These are phyloP conservation scores for Eurytoma adleriae DNA, from an alignment of 2,888 invertebrate genomes.

Conservation along the genomic window DNA sequence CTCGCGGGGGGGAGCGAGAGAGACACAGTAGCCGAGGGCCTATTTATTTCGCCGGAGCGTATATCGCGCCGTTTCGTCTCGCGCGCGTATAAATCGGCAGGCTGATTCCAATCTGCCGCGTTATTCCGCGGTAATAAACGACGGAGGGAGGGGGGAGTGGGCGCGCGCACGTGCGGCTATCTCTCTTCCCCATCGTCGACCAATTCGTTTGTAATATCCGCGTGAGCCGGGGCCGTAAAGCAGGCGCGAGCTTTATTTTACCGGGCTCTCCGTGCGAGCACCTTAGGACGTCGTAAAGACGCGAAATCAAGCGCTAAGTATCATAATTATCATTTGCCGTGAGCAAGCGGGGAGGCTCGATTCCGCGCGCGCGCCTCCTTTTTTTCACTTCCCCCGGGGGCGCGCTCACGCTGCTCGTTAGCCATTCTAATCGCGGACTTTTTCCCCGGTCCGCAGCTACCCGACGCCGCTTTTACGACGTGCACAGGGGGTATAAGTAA, in stretches of 20 bases:
- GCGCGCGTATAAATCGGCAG: conserved; percentile 33
- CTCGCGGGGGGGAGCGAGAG: background rate
- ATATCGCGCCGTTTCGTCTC: conserved; percentile 13
- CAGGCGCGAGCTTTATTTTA: background rate
- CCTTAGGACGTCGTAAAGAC: conserved; percentile 24
- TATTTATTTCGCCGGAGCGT: conserved; percentile 38
- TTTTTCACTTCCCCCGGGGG: background rate
- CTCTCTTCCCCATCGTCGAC: conserved; percentile 16
- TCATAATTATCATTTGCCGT: conserved; percentile 33
- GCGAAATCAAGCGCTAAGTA: conserved; percentile 33
- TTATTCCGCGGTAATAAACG: conserved; percentile 42
- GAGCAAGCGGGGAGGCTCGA: background rate
- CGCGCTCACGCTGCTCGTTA: too few species aligned
- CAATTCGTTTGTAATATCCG: conserved; percentile 39
- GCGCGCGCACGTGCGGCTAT: background rate
- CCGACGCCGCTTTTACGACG: too few species aligned
- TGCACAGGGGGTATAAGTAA: too few species aligned
- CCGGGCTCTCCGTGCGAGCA: background rate
- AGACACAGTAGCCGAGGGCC: conserved; percentile 32
- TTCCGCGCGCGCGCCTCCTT: background rate
- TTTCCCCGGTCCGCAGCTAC: too few species aligned
- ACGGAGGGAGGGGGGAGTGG: background rate
- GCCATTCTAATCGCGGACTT: too few species aligned
- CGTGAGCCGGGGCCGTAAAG: background rate
- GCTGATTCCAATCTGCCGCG: conserved; percentile 37